These are phyloP conservation scores for Campoletis raptor DNA, from an alignment of 2,888 invertebrate species.

Conservation along the genomic window DNA sequence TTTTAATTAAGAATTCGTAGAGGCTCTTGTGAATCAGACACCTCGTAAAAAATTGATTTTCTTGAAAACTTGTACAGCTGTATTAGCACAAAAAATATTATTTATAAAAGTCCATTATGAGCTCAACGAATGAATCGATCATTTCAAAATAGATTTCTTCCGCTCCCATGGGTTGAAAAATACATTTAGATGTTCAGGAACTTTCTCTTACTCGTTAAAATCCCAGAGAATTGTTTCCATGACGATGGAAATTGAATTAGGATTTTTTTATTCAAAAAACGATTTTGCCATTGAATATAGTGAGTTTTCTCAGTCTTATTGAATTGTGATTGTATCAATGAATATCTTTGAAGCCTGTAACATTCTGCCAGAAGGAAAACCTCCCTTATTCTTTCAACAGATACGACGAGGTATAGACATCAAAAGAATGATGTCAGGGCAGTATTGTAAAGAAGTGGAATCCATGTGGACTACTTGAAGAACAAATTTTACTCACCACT, in stretches of 20 bases:
- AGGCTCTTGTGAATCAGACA: neutral
- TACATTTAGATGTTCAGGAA: too few relatives aligned
- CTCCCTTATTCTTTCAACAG: neutral
- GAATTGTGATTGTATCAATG: neutral
- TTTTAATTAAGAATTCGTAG: neutral
- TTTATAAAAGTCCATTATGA: too few relatives aligned
- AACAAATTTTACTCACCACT: slow-evolving; percentile 88
- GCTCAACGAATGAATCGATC: too few relatives aligned
- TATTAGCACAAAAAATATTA: too few relatives aligned
- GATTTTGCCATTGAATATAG: neutral
- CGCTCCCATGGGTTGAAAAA: too few relatives aligned
- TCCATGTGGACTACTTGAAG: neutral
- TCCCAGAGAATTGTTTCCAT: neutral
- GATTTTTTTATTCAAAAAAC: neutral
- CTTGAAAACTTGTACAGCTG: neutral
- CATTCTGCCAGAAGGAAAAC: neutral
- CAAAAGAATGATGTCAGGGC: neutral
- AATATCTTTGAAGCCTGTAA: neutral
- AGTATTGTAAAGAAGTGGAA: slow-evolving; percentile 23
- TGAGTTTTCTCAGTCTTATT: neutral
- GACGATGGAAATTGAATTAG: neutral
- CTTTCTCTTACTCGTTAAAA: too few relatives aligned
- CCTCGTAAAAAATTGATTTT: neutral
- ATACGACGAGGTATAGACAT: neutral
- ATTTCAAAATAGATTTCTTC: too few relatives aligned